Conservation (phyloP, 2,888 invertebrate genomes). For the Campopleginae sp. region DNA sequence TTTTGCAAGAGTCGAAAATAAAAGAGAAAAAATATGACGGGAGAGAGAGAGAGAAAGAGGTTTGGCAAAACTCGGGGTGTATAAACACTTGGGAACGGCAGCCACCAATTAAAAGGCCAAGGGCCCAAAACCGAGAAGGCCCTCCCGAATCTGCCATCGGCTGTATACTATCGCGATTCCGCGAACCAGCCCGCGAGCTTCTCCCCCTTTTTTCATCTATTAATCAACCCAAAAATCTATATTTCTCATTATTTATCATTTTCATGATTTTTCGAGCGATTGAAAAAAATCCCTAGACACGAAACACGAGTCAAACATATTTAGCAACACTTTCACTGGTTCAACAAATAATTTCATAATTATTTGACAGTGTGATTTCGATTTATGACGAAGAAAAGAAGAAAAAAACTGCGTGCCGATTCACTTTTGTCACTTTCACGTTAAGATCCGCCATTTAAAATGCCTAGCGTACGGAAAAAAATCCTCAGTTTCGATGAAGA, state of each 20-base stretch:
- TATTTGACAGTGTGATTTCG: not conserved
- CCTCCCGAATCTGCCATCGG: slow-evolving; percentile 57
- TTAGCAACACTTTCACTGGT: not conserved
- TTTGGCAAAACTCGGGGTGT: slow-evolving; percentile 48
- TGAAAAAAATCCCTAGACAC: not conserved
- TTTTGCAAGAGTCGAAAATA: slow-evolving; percentile 11
- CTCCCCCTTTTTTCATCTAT: slow-evolving; percentile 8
- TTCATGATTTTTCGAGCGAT: not conserved
- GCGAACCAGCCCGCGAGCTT: slow-evolving; percentile 66
- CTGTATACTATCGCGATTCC: slow-evolving; percentile 63
- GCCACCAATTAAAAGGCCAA: slow-evolving; percentile 72
- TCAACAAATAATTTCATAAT: not conserved
- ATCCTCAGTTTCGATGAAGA: not conserved
- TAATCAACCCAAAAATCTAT: not conserved
- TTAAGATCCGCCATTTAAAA: not conserved
- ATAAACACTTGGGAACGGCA: slow-evolving; percentile 68
- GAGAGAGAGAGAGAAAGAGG: slow-evolving; percentile 43
- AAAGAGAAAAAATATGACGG: slow-evolving; percentile 19
- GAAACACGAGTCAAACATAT: not conserved
- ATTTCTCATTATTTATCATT: not conserved
- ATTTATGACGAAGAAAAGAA: not conserved
- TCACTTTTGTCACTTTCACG: slow-evolving; percentile 4
- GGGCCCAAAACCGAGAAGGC: slow-evolving; percentile 51
- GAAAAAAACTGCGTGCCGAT: not conserved
- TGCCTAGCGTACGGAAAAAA: not conserved